Evolutionary conservation across 2,888 invertebrate genomes (phyloP), one percentile per base, ranked within the genome.

Genomic region (Parnassius mnemosyne): DNA sequence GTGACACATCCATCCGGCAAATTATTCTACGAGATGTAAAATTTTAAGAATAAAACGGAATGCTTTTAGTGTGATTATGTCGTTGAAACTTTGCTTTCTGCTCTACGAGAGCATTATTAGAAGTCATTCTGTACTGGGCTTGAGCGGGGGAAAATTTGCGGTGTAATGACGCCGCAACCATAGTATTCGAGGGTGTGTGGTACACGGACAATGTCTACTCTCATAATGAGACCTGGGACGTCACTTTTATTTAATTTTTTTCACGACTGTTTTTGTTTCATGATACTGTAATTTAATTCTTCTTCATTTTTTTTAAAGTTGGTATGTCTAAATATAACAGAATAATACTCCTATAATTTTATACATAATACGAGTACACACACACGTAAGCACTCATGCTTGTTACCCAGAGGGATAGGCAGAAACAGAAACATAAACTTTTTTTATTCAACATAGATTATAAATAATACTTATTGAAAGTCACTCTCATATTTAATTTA

Each of bases 61-160:
- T 82, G 87, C 86, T 87, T 87, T 87, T 86, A 87, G 82, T 80
- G 78, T 82, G 84, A 87, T 87, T 86, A 85, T 85, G 86, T 81
- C 80, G 79, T 84, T 78, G 79, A 78, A 77, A 79, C 79, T 80
- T 79, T 78, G 79, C 80, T 78, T 82, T 81, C 75, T 75, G 74
- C 76, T 72, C 73, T 67, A 69, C 67, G 75, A 66, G 73, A 74
- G 79, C 77, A 73, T 80, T 85, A 85, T 83, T 81, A 84, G 79
- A 81, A 82, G 79, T 79, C 80, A 74, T 80, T 81, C 76, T 63
- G 66, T 64, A 67, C 65, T 66, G 66, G 63, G 66, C 66, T 61
- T 58, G 66, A 68, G 66, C 66, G 69, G 69, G 72, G 69, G 71
- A 76, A 76, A 76, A 78, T 80, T 77, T 76, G 77, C 76, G 74